A percentile compares a stretch with the other conserved stretches of the same genome.
phyloP scores from a whole-genome alignment of 1,140 invertebrate species.

The Halyomorpha halys region DNA sequence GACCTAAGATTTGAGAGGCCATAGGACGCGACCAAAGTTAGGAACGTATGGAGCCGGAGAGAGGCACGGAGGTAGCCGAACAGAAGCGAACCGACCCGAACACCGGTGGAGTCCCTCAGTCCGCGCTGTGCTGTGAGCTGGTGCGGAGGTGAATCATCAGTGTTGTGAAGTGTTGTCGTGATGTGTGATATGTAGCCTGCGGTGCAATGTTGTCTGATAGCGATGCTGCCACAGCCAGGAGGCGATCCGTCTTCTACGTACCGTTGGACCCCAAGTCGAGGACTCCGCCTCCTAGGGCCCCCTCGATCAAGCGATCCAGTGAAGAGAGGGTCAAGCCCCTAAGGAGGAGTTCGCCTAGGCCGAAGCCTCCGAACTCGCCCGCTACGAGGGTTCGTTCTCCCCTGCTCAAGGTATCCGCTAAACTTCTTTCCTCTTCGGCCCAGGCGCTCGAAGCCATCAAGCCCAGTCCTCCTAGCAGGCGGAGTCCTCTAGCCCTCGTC shows the following conservation, averaged over 20 bases:
- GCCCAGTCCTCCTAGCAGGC: conserved; percentile 18
- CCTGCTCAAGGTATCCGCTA: conserved; percentile 28
- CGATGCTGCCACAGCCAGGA: conserved; percentile 29
- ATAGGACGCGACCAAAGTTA: background rate
- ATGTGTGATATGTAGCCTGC: too few relatives aligned
- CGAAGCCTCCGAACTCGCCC: conserved; percentile 19
- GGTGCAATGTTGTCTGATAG: background rate
- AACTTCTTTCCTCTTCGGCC: conserved; percentile 30
- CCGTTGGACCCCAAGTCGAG: conserved; percentile 35
- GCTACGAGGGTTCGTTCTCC: conserved; percentile 24
- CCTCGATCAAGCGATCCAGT: conserved; percentile 30
- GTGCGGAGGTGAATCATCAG: too few relatives aligned
- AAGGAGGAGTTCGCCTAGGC: conserved; percentile 1
- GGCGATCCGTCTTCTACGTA: conserved; percentile 44
- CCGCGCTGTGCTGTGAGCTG: background rate
- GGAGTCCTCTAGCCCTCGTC: conserved; percentile 37
- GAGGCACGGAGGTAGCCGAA: background rate
- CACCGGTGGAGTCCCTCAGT: background rate
- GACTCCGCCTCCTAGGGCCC: conserved; percentile 6
- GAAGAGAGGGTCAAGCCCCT: conserved; percentile 25
- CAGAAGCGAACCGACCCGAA: background rate
- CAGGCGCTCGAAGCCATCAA: conserved; percentile 30
- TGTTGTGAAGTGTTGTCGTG: too few relatives aligned
- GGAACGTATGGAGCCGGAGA: background rate
- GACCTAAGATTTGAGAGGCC: background rate